A percentile compares a stretch with the other conserved stretches of the same genome.
phyloP scores from a whole-genome alignment of 2,888 invertebrate species.

The Falcaria lacertinaria region DNA sequence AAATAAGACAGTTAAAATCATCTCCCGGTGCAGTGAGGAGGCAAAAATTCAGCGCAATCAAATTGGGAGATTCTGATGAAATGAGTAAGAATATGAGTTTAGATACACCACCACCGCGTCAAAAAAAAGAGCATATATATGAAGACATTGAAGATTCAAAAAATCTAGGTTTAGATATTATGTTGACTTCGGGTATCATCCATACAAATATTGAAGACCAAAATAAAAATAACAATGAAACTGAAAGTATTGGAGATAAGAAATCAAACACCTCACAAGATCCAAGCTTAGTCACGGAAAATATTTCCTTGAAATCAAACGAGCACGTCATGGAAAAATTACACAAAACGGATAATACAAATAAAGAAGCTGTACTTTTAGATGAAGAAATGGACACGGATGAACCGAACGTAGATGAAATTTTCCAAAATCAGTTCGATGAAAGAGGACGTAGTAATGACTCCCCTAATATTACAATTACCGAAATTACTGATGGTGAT shows the following conservation, averaged over 20 bases:
- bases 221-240: conserved; percentile 53
- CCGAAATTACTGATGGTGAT: conserved; percentile 69
- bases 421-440: conserved; percentile 64
- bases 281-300: conserved; percentile 67
- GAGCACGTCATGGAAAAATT: conserved; percentile 71
- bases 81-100: conserved; percentile 68
- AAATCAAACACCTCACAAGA: conserved; percentile 71
- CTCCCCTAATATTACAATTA: conserved; percentile 72
- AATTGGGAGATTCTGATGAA: conserved; percentile 72
- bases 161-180: conserved; percentile 51
- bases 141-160: conserved; percentile 80
- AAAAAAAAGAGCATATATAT: conserved; percentile 81
- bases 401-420: conserved; percentile 67
- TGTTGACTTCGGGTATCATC: conserved; percentile 44
- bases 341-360: conserved; percentile 50
- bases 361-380: conserved; percentile 55
- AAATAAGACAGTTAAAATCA: conserved; percentile 79
- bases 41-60: conserved; percentile 72
- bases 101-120: conserved; percentile 67
- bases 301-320: conserved; percentile 49
- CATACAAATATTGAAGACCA: conserved; percentile 35
- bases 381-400: conserved; percentile 65
- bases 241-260: conserved; percentile 65
- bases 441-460: conserved; percentile 51
- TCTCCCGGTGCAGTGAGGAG: conserved; percentile 81